A percentile compares a stretch with the other conserved stretches of the same genome.
Conservation (phyloP, 1,140 invertebrate species). For the Andrena cerasifolii region DNA sequence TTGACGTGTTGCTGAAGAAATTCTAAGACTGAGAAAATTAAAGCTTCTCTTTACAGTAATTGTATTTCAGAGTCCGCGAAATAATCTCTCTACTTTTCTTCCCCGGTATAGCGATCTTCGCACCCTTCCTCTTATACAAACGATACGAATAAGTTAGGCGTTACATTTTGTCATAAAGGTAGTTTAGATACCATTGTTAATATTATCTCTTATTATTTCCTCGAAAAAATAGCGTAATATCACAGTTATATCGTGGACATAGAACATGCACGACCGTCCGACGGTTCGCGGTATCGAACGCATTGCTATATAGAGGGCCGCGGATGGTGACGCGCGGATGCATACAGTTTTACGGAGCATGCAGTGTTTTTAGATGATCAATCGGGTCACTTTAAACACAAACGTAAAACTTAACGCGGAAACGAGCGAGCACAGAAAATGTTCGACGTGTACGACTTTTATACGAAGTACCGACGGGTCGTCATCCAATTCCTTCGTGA, state of each 20-base stretch:
- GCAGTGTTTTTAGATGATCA: neutral
- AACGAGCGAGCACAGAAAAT: neutral
- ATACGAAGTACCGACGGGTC: neutral
- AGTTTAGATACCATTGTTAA: constrained; percentile 33
- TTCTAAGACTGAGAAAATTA: constrained; percentile 12
- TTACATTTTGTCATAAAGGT: constrained; percentile 38
- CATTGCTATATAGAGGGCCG: neutral
- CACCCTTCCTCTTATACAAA: neutral
- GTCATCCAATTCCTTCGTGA: neutral
- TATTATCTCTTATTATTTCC: constrained; percentile 40
- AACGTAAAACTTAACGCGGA: neutral
- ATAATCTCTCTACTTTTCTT: neutral
- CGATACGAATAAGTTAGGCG: constrained; percentile 56
- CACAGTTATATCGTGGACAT: constrained; percentile 81
- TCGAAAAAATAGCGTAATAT: constrained; percentile 79
- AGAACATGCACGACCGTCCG: constrained; percentile 59
- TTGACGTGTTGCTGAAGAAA: constrained; percentile 23
- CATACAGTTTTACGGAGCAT: neutral
- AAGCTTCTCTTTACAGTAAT: constrained; percentile 22
- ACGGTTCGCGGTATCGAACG: neutral
- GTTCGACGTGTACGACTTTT: neutral
- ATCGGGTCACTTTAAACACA: constrained; percentile 23
- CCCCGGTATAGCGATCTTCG: constrained; percentile 6
- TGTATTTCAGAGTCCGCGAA: constrained; percentile 4
- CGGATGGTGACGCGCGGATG: neutral